Evolutionary conservation across 2,888 invertebrate species (phyloP), one percentile per base, ranked within the genome.

Genomic region (Torymus texanus): DNA sequence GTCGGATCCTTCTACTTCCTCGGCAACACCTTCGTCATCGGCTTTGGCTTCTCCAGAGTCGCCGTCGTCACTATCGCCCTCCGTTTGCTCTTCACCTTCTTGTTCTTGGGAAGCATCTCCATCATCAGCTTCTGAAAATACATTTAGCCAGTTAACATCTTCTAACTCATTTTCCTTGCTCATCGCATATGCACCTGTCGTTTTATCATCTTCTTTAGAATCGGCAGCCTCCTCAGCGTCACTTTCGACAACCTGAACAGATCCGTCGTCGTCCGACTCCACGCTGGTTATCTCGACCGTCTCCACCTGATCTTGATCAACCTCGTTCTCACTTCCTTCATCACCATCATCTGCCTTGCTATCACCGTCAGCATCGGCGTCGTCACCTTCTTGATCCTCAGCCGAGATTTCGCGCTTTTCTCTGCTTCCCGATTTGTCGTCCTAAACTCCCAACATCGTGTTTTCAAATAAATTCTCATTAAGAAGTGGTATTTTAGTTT

Each of bases 371-470:
- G 77, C 71, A 53, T 51, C 78, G 62, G 41, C 41, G 8, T 24
- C 50, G 63, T 5, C n/a, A 29, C 29, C 62, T n/a, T 63, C n/a
- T 63, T 75, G 77, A 59, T 83, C 83, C 53, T 83, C 84, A 18
- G 80, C 81, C 62, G 78, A 83, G 41, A 70, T 68, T 3, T 73
- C 81, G 67, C 80, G 82, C 70, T 84, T 83, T 59, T 82, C 84
- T 50, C 81, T 82, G 71, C 81, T 80, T 65, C 79, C 83, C 72
- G 81, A 82, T 66, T 83, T 82, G 51, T 84, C 84, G 74, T 80
- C 84, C 83, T 84, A 74, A 55, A 65, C 3, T 1, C 2, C 14
- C 41, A 58, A 56, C 41, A 41, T 41, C 8, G 41, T 41, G 41
- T 41, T 8, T 8, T 41, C 10, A 41, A 11, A 1, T 63, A 63